Percentiles rank a stretch among this genome's conserved stretches.
Conservation (phyloP, 2,797 vertebrate genomes). For the Kryptolebias ocellatus region DNA sequence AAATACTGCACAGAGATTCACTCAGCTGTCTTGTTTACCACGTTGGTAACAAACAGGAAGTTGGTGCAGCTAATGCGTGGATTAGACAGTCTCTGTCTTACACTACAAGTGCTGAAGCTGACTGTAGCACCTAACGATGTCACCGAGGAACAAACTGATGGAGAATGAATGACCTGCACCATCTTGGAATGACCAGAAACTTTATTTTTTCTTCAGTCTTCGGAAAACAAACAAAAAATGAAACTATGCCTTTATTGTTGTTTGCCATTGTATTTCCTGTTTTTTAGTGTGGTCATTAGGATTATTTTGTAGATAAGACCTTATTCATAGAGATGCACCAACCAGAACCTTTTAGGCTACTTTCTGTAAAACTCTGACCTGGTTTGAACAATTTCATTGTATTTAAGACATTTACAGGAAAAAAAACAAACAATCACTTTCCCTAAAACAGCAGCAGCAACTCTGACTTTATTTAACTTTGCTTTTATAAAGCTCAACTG, state of each 20-base stretch:
- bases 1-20: conserved; percentile 15
- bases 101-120: conserved; percentile 5
- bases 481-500: too few relatives aligned
- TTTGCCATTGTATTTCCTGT: conserved; percentile 21
- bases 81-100: neutral
- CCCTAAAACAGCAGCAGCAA: too few relatives aligned
- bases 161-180: neutral
- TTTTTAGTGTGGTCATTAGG: neutral
- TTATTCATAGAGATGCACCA: neutral
- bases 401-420: too few relatives aligned
- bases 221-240: neutral
- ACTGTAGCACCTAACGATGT: neutral
- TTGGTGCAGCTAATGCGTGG: conserved; percentile 1
- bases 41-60: conserved; percentile 45
- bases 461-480: too few relatives aligned
- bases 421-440: too few relatives aligned
- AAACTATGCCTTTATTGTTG: conserved; percentile 43
- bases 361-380: too few relatives aligned
- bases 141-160: conserved; percentile 8
- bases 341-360: too few relatives aligned
- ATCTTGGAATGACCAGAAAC: conserved; percentile 22
- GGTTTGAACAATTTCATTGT: too few relatives aligned
- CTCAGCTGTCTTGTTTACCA: conserved; percentile 40
- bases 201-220: neutral
- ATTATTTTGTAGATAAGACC: conserved; percentile 16